Evolutionary conservation across 2,797 vertebrate species (phyloP).

Genomic region (Diceros bicornis): DNA sequence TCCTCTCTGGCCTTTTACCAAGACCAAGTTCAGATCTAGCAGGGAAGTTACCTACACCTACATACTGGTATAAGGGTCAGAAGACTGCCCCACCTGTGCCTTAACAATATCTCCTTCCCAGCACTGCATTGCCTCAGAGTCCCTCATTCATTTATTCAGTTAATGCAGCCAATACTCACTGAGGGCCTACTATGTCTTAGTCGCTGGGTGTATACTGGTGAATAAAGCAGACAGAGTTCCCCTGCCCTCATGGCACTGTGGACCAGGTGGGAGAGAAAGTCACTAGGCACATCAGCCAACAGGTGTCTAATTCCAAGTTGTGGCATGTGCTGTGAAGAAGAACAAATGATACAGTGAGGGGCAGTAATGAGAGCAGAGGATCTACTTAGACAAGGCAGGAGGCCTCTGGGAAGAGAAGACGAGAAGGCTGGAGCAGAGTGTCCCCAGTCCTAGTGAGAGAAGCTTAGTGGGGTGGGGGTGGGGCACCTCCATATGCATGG

Average conservation of each 20-base stretch:
- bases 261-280: background rate
- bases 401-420: background rate
- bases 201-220: background rate
- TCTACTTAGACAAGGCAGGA: background rate
- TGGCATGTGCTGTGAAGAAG: background rate
- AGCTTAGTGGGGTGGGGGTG: no score
- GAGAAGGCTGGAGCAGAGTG: background rate
- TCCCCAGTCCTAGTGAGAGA: background rate
- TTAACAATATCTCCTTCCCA: background rate
- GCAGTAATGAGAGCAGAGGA: background rate
- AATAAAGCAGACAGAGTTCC: background rate
- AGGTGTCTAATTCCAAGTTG: background rate
- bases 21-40: background rate
- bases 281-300: background rate
- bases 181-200: background rate
- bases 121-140: background rate
- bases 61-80: background rate
- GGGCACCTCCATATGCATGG: rapidly evolving
- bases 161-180: background rate
- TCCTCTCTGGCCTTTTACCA: background rate
- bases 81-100: background rate
- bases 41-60: background rate
- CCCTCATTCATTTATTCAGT: background rate
- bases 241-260: background rate
- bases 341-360: background rate